Evolutionary conservation across 2,113 vertebrate genomes (phyloP).

Genomic region (Gambusia affinis): DNA sequence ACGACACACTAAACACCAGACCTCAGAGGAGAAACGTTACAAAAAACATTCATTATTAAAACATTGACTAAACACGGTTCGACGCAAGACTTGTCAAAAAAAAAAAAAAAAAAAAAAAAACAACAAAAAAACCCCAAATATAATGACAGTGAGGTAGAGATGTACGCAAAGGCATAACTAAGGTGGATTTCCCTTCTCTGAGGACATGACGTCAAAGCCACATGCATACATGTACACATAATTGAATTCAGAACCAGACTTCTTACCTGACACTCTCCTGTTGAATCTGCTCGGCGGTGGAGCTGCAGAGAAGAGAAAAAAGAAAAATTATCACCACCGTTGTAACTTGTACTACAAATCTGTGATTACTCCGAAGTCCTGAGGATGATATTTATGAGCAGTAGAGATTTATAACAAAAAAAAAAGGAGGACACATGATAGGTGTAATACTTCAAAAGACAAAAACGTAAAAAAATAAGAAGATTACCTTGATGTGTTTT

Average conservation of each 20-base stretch:
- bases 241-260: constrained; percentile 34
- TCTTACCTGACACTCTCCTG: constrained; percentile 95
- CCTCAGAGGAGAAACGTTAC: not conserved
- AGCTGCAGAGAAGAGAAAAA: constrained; percentile 79
- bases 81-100: constrained; percentile 18
- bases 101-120: not conserved
- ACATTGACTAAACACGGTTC: constrained; percentile 13
- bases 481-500: not conserved
- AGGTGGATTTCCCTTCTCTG: constrained; percentile 38
- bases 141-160: constrained; percentile 29
- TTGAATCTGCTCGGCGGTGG: constrained; percentile 89
- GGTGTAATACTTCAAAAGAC: not conserved
- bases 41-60: constrained; percentile 24
- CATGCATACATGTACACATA: not conserved
- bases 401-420: not conserved
- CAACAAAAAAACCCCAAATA: too few relatives aligned
- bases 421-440: not conserved
- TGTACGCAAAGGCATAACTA: constrained; percentile 29
- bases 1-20: constrained; percentile 32
- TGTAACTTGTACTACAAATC: constrained; percentile 31
- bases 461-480: not conserved
- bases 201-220: constrained; percentile 55
- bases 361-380: constrained; percentile 27
- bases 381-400: constrained; percentile 12
- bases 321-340: constrained; percentile 29